Evolutionary conservation across 2,797 vertebrate genomes (phyloP).

Genomic region (Pantherophis alleghaniensis): DNA sequence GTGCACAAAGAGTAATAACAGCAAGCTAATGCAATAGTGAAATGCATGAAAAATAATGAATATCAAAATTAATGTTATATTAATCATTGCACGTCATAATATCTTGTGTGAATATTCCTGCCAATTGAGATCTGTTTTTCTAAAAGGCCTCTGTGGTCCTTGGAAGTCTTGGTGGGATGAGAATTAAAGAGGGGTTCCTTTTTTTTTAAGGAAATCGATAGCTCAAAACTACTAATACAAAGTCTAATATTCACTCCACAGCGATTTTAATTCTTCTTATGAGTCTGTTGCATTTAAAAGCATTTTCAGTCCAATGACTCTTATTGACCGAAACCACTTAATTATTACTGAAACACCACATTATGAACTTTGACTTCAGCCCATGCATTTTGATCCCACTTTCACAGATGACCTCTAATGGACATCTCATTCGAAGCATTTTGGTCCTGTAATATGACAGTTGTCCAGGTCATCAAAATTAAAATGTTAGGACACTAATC

Average conservation of each 20-base stretch:
- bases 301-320: constrained; percentile 62
- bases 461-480: constrained; percentile 72
- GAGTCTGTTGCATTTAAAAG: constrained; percentile 57
- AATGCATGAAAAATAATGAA: background rate
- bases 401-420: constrained; percentile 70
- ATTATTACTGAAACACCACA: constrained; percentile 74
- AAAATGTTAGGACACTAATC: constrained; percentile 58
- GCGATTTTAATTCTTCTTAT: constrained; percentile 45
- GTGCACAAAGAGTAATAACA: background rate
- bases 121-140: background rate
- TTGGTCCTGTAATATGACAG: constrained; percentile 65
- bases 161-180: background rate
- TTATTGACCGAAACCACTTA: constrained; percentile 75
- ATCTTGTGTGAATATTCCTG: background rate
- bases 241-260: constrained; percentile 2
- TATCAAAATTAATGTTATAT: background rate
- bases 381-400: constrained; percentile 68
- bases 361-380: constrained; percentile 59
- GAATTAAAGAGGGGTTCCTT: background rate
- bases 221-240: background rate
- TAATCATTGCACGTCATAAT: background rate
- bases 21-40: background rate
- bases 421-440: constrained; percentile 74
- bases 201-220: background rate
- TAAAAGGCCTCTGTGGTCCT: background rate